Evolutionary conservation across 2,113 vertebrate species (phyloP).

Genomic region (Canis aureus): DNA sequence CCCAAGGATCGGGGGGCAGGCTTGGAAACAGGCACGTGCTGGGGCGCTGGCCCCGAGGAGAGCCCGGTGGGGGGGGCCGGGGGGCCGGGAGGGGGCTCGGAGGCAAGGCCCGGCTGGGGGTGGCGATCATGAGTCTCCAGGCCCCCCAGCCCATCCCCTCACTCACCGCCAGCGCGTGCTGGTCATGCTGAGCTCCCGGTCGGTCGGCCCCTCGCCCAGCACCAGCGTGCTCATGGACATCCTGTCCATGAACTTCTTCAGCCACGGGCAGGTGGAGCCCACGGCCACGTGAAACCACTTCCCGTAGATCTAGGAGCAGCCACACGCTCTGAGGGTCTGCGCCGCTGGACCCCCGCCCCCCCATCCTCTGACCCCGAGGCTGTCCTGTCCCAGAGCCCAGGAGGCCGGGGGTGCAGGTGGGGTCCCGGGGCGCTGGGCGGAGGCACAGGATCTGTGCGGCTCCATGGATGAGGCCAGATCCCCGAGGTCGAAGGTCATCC

Average conservation of each 20-base stretch:
- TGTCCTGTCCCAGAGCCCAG: neutral
- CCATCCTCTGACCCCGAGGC: neutral
- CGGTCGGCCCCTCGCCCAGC: constrained; percentile 79
- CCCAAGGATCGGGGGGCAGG: too few species aligned
- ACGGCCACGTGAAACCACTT: constrained; percentile 93
- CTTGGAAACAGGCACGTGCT: neutral
- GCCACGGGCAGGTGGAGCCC: constrained; percentile 87
- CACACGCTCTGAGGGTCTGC: neutral
- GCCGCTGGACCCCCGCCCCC: neutral
- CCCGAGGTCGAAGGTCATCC: neutral
- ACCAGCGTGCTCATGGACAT: constrained; percentile 88
- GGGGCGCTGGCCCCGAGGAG: fast-evolving
- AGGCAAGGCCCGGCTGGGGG: neutral
- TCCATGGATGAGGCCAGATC: neutral
- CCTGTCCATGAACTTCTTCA: constrained; percentile 84
- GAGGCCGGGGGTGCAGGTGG: too few species aligned
- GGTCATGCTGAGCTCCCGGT: constrained; percentile 70
- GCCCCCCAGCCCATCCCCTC: fast-evolving
- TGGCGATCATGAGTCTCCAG: neutral
- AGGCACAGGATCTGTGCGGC: neutral
- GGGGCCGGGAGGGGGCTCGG: neutral
- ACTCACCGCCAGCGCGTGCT: constrained; percentile 86
- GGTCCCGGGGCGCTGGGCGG: fast-evolving
- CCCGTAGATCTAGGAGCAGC: constrained; percentile 86
- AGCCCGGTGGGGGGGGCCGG: too few species aligned